Evolutionary conservation across 2,113 vertebrate species (phyloP).

Genomic region (Myotis brandtii): DNA sequence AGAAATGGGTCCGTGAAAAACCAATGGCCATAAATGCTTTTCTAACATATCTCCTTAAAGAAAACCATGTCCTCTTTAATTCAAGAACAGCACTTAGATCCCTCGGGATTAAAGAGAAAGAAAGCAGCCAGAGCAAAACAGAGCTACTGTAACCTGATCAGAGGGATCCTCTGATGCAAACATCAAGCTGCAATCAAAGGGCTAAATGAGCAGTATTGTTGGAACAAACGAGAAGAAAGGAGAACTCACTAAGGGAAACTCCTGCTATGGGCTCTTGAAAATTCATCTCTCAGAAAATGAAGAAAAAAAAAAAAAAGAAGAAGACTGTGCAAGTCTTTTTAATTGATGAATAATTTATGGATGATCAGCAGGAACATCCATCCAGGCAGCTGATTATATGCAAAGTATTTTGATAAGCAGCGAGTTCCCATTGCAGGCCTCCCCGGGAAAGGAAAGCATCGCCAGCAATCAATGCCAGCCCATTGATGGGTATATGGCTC

Average conservation of each 20-base stretch:
- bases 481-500: neutral
- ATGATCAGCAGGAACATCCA: slow-evolving; percentile 76
- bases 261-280: slow-evolving; percentile 37
- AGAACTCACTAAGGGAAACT: slow-evolving; percentile 37
- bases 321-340: slow-evolving; percentile 43
- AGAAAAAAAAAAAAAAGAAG: slow-evolving; percentile 30
- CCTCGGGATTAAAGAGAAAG: slow-evolving; percentile 17
- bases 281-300: slow-evolving; percentile 62
- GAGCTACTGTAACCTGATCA: neutral
- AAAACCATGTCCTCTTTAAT: slow-evolving; percentile 50
- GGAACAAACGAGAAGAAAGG: neutral
- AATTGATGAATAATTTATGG: slow-evolving; percentile 80
- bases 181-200: slow-evolving; percentile 36
- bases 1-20: slow-evolving; percentile 40
- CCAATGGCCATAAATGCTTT: slow-evolving; percentile 20
- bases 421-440: slow-evolving; percentile 14
- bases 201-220: slow-evolving; percentile 33
- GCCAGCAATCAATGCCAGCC: slow-evolving; percentile 53
- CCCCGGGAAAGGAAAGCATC: neutral
- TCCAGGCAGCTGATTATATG: slow-evolving; percentile 75
- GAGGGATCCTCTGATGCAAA: neutral
- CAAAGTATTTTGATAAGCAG: slow-evolving; percentile 78
- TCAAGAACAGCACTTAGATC: slow-evolving; percentile 42
- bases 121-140: neutral
- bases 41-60: slow-evolving; percentile 15